phyloP scores from a whole-genome alignment of 2,113 vertebrate species.

The Ranitomeya variabilis region DNA sequence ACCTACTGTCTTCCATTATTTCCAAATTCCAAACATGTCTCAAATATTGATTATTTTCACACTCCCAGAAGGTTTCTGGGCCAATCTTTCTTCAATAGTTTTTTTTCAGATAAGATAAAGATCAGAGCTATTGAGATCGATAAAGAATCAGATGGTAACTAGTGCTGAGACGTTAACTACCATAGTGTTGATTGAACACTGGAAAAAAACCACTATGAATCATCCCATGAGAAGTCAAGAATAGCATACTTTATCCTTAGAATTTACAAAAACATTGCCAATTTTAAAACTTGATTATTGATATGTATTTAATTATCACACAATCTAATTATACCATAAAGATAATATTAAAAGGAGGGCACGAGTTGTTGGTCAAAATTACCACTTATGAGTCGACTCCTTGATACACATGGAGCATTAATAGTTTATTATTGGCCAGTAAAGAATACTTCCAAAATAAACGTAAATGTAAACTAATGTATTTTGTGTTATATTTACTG shows the following conservation, averaged over 20 bases:
- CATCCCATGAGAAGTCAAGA: not conserved
- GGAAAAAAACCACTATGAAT: not conserved
- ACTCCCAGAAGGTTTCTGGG: not conserved
- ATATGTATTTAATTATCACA: not conserved
- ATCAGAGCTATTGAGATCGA: not conserved
- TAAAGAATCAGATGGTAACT: not conserved
- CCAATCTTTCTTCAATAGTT: conserved; percentile 6
- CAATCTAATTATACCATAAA: not conserved
- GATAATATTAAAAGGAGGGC: too few species aligned
- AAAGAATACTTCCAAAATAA: not conserved
- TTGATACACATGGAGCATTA: not conserved
- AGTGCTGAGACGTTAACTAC: not conserved
- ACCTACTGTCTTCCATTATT: not conserved
- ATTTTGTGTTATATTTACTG: too few species aligned
- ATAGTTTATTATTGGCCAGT: not conserved
- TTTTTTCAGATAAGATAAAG: not conserved
- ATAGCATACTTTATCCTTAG: too few species aligned
- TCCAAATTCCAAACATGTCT: not conserved
- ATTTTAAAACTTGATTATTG: not conserved
- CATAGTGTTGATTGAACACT: not conserved
- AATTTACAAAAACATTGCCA: too few species aligned
- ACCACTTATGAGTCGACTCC: too few species aligned
- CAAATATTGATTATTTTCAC: not conserved
- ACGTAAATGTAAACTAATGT: too few species aligned
- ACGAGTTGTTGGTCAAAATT: too few species aligned